phyloP scores from a whole-genome alignment of 2,888 invertebrate genomes.

The Gryllus longicercus region DNA sequence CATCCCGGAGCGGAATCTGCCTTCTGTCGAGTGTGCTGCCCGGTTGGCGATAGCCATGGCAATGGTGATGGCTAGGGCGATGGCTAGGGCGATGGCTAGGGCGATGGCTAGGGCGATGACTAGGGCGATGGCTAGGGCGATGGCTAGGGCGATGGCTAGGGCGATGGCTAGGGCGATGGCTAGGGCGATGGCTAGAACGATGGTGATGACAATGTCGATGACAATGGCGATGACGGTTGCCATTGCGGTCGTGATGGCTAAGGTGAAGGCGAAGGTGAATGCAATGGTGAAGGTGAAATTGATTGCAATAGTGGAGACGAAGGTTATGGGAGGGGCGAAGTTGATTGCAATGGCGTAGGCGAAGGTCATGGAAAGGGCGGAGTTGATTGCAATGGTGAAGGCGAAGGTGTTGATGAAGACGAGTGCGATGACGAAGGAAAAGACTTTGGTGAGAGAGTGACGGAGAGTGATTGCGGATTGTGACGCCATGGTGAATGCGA shows the following conservation, averaged over 20 bases:
- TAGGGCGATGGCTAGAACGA: accelerated
- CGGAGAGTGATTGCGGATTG: neutral
- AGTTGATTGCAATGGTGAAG: neutral
- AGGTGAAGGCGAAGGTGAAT: neutral
- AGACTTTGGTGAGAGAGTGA: neutral
- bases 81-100: too few species aligned
- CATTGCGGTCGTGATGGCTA: neutral
- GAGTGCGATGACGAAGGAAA: neutral
- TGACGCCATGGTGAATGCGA: neutral
- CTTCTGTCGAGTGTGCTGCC: too few species aligned
- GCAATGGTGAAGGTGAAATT: neutral
- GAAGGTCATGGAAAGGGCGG: neutral
- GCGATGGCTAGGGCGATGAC: too few species aligned
- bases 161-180: too few species aligned
- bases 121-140: too few species aligned
- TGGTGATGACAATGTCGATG: too few species aligned
- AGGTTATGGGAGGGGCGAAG: neutral
- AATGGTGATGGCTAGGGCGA: too few species aligned
- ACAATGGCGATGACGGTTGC: neutral
- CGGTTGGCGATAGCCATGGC: neutral
- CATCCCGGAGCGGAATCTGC: too few species aligned
- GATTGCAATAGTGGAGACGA: neutral
- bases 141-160: too few species aligned
- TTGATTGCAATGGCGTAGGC: neutral
- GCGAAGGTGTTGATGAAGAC: neutral